Base-by-base conservation (phyloP, 2,113 vertebrate genomes). In the Chrysochloris asiatica region DNA sequence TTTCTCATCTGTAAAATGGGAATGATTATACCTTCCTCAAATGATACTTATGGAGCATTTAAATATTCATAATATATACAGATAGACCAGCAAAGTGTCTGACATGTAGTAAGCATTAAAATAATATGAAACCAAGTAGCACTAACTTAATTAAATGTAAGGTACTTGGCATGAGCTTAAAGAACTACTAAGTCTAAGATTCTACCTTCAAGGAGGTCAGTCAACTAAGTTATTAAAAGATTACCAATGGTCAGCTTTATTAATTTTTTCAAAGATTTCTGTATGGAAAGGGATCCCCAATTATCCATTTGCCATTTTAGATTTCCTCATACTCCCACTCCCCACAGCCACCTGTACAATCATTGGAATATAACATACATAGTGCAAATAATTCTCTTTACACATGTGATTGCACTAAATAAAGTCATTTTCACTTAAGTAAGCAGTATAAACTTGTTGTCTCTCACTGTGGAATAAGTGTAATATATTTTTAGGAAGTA, bases 191-290 rank as follows among this genome's bases (percentile, higher is more conserved):
- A 93, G 69, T 79, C 30, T 82, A 86, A 17, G 21, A 65, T 47
- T 94, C 90, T 54, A 88, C 43, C 71, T 89, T 92, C 30, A 76
- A 92, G 38, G 50, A n/a, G 21, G 84, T 95, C 43, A 14, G 50
- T 83, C 69, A 88, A 78, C 4, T 48, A 56, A 56, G 19, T 3
- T 56, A 56, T 56, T 56, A 56, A 56, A 56, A 56, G n/a, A 56
- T 56, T 56, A 56, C 24, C 54, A 56, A 21, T 56, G 24, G 24
- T 22, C 54, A 56, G 30, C 83, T 90, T 71, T 90, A 52, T 91
- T 77, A 85, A n/a, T 69, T 92, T n/a, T 63, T 90, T 81, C 50
- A 41, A 93, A 86, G 22, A 4, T 80, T 82, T 93, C 76, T 73
- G 1, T 69, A 54, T 86, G 50, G 33, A 72, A 85, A 77, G 19